Evolutionary conservation across 2,113 vertebrate genomes (phyloP).

Genomic region (Phalacrocorax aristotelis): DNA sequence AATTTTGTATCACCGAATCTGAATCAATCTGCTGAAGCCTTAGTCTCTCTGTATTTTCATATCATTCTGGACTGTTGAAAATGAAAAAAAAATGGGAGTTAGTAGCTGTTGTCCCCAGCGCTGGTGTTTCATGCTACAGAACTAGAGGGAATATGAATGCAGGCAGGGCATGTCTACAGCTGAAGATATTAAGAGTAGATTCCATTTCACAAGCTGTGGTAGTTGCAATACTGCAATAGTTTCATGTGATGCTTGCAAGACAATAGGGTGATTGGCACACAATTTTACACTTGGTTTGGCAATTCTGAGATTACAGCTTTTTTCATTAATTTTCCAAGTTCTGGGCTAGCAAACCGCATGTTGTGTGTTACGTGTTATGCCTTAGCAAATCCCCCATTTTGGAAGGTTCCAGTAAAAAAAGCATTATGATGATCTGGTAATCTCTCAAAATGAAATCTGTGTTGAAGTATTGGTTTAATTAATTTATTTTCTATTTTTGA

Average conservation of each 20-base stretch:
- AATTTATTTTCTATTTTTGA: not conserved
- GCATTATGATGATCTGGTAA: not conserved
- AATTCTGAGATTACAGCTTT: not conserved
- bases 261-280: not conserved
- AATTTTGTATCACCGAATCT: not conserved
- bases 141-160: not conserved
- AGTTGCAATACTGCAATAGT: not conserved
- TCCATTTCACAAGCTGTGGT: not conserved
- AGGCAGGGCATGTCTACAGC: not conserved
- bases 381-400: not conserved
- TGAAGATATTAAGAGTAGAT: not conserved
- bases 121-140: accelerated
- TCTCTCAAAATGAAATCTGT: not conserved
- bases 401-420: not conserved
- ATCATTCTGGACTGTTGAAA: not conserved
- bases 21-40: not conserved
- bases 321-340: not conserved
- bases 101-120: not conserved
- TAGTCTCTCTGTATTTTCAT: not conserved
- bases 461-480: not conserved
- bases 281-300: not conserved
- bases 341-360: not conserved
- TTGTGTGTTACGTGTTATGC: not conserved
- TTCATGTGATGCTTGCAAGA: not conserved
- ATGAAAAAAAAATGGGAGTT: not conserved